Evolutionary conservation across 2,113 vertebrate genomes (phyloP), one percentile per base, ranked within the genome.

Genomic region (Peromyscus polionotus): DNA sequence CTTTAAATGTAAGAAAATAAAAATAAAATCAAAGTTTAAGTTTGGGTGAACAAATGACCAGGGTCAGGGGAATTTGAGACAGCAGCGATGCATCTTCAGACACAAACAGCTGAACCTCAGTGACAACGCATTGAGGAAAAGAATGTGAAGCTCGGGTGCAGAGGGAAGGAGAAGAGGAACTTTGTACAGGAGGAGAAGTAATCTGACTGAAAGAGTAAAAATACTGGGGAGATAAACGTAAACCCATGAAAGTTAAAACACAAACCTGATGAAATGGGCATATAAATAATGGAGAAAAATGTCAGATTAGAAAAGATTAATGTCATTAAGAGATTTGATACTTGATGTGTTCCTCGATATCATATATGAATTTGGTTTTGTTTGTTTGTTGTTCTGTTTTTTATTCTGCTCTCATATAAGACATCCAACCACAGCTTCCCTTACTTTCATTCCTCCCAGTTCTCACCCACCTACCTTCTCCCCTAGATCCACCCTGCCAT

Each of bases 131-230:
- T 79, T 31, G 51, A 33, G 5, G 39, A 5, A 76, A 45, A 28
- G 28, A 33, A 31, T 11, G 3, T 10, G 31, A 16, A 79, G 48
- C 7, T 10, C 0, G 31, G 76, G 16, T 19, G 1, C 16, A 1
- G 13, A 26, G 85, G 5, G 36, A 94, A 81, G n/a, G 24, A 70
- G n/a, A 85, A 33, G 39, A 76, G 1, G 73, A 45, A 16, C 33
- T 14, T 7, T 33, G 3, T n/a, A 70, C 68, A 70, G 45, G 24
- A 70, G 42, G 24, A 94, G 45, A 70, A 70, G 57, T 31, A 77
- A 59, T 93, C n/a, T 88, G 13, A 91, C 28, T n/a, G 28, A 85
- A 79, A 59, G 16, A 93, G 63, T 57, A 80, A 91, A 93, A 88
- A 68, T 79, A 10, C 19, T 39, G 20, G 42, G 19, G 33, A 93